Evolutionary conservation across 2,888 invertebrate genomes (phyloP), one percentile per base, ranked within the genome.

Genomic region (Cephus spinipes): DNA sequence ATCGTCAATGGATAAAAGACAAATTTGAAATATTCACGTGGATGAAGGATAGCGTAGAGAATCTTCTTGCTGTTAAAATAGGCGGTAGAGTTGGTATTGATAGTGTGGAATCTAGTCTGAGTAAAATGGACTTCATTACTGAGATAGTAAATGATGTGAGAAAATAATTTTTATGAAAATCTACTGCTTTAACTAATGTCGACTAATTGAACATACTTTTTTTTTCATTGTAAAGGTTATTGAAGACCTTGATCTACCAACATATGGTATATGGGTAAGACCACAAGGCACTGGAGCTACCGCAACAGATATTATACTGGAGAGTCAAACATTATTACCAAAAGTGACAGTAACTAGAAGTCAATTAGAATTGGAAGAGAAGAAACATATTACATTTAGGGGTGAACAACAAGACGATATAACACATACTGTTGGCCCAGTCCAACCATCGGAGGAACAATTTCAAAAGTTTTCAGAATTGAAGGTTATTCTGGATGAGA

Each of bases 1-100:
- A 92, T 79, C 82, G 86, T 68, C 78, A 84, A 32, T 89, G 88
- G 87, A 85, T 92, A 69, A 79, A 81, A 32, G 85, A 89, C 15
- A 89, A 87, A 75, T 90, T 89, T 80, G 81, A 88, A 71, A 82
- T 88, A 34, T 85, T 84, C 34, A 85, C 84, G 6, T 89, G 87
- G 85, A 80, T 86, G 1, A 86, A 83, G 68, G 82, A 85, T 40
- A 87, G 87, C 55, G 55, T 84, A 11, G 86, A 86, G n/a, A 80
- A 87, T 85, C 82, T 86, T 32, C 78, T 87, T 30, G 83, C 85
- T 15, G 77, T 87, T 11, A 85, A 85, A 76, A 79, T 85, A 35
- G 83, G 76, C 68, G 23, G 55, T 30, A 35, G 31, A 1, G 73
- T 77, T 11, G 23, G 30, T 32, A 15, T 34, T 12, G 78, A 81